Conservation (phyloP, 2,797 vertebrate genomes). For the Peromyscus nudipes region DNA sequence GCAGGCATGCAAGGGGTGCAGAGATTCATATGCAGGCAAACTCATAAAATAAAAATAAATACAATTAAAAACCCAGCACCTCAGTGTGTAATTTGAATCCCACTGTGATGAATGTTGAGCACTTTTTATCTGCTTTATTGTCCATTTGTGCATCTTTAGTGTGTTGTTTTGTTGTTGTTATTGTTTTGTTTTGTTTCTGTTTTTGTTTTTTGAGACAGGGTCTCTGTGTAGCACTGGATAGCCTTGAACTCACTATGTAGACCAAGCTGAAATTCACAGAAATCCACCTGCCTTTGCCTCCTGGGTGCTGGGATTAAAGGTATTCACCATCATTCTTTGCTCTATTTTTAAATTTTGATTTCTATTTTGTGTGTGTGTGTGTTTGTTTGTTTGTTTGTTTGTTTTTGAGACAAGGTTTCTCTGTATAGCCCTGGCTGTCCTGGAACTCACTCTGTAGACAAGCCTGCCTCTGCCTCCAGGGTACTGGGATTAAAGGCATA, state of each 20-base stretch:
- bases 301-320: background rate
- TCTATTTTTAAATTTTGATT: background rate
- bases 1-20: background rate
- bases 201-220: background rate
- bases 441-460: background rate
- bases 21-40: background rate
- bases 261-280: background rate
- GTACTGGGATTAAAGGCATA: background rate
- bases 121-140: background rate
- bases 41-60: background rate
- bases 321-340: background rate
- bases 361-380: background rate
- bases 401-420: background rate
- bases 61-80: too few relatives aligned
- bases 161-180: too few relatives aligned
- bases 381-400: background rate
- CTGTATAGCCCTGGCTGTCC: background rate
- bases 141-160: background rate
- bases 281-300: background rate
- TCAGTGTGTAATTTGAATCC: background rate
- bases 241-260: too few relatives aligned
- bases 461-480: background rate
- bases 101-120: background rate
- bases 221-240: too few relatives aligned
- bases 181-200: too few relatives aligned